Base-by-base conservation (phyloP, 2,888 invertebrate genomes). In the Acanthococcus lagerstroemiae region DNA sequence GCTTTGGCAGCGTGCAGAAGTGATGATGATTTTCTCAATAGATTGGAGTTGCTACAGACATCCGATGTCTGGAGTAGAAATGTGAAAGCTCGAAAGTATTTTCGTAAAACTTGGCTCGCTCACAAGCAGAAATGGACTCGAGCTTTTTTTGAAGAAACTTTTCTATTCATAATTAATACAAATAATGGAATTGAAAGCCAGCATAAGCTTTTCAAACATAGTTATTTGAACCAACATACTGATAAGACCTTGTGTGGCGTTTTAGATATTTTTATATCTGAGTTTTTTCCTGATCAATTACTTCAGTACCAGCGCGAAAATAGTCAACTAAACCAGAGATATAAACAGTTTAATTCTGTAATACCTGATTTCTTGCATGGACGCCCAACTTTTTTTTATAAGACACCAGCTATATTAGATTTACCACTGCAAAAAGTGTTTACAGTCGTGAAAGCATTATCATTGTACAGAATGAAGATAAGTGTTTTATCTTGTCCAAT, bases 11-110 rank as follows among this genome's bases (percentile, higher is more conserved):
- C 22, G 5, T 55, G 24, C 5, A 55, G 4, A 5, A 55, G 3
- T 25, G 55, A 55, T n/a, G n/a, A n/a, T 9, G 48, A 6, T 24
- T 55, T 55, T 24, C 17, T 25, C 9, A 55, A 17, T 25, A 4
- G 6, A 3, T n/a, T 9, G 6, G 25, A 4, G 7, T n/a, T 15
- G 15, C 17, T 55, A n/a, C 25, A 4, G 22, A 24, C 9, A 48
- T 48, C 48, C 9, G 26, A 55, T 25, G 55, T n/a, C n/a, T 55
- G 55, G 55, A 55, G 17, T 9, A 55, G 17, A 15, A 55, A 55
- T 55, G 4, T 15, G 5, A 25, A 55, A 55, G 55, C 17, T 55
- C 26, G 12, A 24, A 24, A 25, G 17, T 55, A 55, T 25, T 55
- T 12, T 25, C 25, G 4, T 6, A 4, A 4, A 4, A 55, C 55